A percentile compares a stretch with the other conserved stretches of the same genome.
Evolutionary conservation across 1,140 invertebrate species (phyloP).

Genomic region (Hycleus phaleratus): DNA sequence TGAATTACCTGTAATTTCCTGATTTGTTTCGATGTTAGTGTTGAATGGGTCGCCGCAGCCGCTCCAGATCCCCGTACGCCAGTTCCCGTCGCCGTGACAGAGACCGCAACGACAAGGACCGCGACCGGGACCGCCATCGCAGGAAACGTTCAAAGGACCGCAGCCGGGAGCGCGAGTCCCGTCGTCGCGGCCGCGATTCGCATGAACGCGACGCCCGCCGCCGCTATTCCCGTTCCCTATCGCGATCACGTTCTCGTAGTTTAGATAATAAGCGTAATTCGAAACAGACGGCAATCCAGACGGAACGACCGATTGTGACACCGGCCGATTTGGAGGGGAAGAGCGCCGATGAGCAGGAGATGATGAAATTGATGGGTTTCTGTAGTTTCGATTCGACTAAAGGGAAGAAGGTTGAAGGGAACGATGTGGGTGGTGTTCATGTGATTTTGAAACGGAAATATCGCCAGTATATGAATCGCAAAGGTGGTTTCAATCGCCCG

Average conservation of each 20-base stretch:
- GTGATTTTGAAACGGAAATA: slow-evolving; percentile 95
- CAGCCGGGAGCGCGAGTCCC: slow-evolving; percentile 43
- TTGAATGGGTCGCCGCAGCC: slow-evolving; percentile 36
- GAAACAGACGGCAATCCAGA: slow-evolving; percentile 39
- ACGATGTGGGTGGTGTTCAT: slow-evolving; percentile 87
- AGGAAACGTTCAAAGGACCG: slow-evolving; percentile 50
- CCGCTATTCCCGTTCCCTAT: slow-evolving; percentile 41
- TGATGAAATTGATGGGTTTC: slow-evolving; percentile 97
- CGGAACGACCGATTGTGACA: slow-evolving; percentile 53
- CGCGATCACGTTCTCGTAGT: slow-evolving; percentile 44
- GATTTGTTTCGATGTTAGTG: slow-evolving; percentile 15
- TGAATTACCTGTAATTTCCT: neutral
- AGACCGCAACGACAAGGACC: slow-evolving; percentile 39
- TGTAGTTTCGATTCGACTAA: slow-evolving; percentile 92
- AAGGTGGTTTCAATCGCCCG: slow-evolving; percentile 97
- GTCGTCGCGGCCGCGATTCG: slow-evolving; percentile 30
- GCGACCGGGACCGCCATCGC: slow-evolving; percentile 43
- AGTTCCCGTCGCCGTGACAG: slow-evolving; percentile 33
- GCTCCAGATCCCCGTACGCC: slow-evolving; percentile 36
- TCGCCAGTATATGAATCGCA: slow-evolving; percentile 98
- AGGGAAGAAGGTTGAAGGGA: slow-evolving; percentile 89
- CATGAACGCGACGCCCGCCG: slow-evolving; percentile 44
- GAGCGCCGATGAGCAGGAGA: slow-evolving; percentile 87
- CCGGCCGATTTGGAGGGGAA: slow-evolving; percentile 73
- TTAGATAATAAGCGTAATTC: slow-evolving; percentile 27